Base-by-base conservation (phyloP, 2,888 invertebrate species). In the Lagria hirta region DNA sequence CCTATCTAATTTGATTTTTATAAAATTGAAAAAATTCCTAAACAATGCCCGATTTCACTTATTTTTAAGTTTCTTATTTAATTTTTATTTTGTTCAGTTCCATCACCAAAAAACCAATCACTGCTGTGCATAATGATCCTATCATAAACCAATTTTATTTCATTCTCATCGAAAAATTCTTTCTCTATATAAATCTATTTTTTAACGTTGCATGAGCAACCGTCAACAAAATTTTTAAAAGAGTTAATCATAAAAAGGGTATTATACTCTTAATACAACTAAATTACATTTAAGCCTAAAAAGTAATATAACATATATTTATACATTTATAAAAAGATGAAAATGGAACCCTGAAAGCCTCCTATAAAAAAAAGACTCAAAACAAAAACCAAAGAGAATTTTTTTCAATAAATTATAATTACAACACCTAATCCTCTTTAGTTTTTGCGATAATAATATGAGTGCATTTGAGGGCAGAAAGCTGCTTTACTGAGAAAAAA, bases 301-400 rank as follows among this genome's bases (percentile, higher is more conserved):
- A n/a, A 33, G 29, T 38, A 37, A 37, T 37, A 21, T 37, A 38
- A 38, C 38, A 38, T 38, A 28, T n/a, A n/a, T n/a, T n/a, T n/a
- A n/a, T 37, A 38, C 38, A 37, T 38, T 30, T 37, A 30, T 30
- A 36, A 43, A 36, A 43, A 43, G 27, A 51, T 43, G 47, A 52
- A 47, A 48, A 44, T 51, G 52, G 59, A 62, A 65, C 65, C 64
- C 64, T 64, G 65, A 60, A 65, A 58, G 64, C 61, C 62, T 59
- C 60, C 60, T 51, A 57, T n/a, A n/a, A n/a, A n/a, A n/a, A n/a
- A n/a, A n/a, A n/a, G 24, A 18, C 8, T 12, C 20, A 23, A 41
- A 37, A 15, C 30, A 18, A 41, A 14, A 44, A 37, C 30, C 17
- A 17, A 20, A 30, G 20, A 21, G 22, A 12, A 37, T 21, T 16